Percentiles rank a stretch among this genome's conserved stretches.
Conservation (phyloP, 2,113 vertebrate species). For the Chiloscyllium plagiosum region DNA sequence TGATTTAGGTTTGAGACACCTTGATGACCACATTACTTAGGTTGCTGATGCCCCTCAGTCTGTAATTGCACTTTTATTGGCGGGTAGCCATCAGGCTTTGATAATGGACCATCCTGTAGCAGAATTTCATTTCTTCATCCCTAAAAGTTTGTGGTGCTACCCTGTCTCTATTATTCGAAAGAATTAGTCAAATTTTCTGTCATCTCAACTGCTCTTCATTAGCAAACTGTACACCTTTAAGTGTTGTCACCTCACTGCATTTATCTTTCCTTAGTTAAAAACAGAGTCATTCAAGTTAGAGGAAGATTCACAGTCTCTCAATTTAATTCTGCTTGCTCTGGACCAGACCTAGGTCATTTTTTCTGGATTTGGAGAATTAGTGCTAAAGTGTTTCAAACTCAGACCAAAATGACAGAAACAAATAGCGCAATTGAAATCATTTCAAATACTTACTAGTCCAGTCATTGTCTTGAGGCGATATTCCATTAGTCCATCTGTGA, state of each 20-base stretch:
- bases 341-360: neutral
- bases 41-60: neutral
- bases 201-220: neutral
- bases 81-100: neutral
- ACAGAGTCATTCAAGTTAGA: neutral
- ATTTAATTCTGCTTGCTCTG: neutral
- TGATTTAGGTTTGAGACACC: neutral
- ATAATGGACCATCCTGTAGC: neutral
- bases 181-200: neutral
- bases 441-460: conserved; percentile 42
- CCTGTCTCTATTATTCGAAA: neutral
- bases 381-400: neutral
- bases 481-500: conserved; percentile 47
- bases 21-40: neutral
- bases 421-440: neutral
- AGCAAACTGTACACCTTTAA: neutral
- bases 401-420: neutral
- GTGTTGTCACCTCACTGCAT: neutral
- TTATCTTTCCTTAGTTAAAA: neutral
- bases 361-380: neutral
- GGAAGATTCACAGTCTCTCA: neutral
- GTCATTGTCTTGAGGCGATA: conserved; percentile 45
- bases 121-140: neutral
- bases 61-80: neutral
- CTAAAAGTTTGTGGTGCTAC: neutral